Evolutionary conservation across 2,888 invertebrate genomes (phyloP).

Genomic region (Standfussiana lucernea): DNA sequence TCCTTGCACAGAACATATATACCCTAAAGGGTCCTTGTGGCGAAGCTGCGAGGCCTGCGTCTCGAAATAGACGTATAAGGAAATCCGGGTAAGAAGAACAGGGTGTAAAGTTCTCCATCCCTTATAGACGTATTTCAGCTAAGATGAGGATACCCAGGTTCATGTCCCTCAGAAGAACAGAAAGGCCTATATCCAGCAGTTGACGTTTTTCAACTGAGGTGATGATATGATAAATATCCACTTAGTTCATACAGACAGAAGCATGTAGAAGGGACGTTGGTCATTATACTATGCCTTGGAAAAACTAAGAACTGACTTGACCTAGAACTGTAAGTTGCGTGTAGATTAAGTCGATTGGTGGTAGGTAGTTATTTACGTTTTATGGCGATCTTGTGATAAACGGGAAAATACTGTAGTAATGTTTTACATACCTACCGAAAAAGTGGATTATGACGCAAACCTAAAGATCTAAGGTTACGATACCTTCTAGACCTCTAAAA

Average conservation of each 20-base stretch:
- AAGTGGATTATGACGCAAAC: background rate
- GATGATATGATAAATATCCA: too few species aligned
- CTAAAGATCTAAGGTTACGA: background rate
- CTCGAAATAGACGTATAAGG: too few species aligned
- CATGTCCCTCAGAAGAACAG: background rate
- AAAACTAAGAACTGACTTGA: conserved; percentile 11
- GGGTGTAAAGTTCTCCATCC: too few species aligned
- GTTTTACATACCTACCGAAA: background rate
- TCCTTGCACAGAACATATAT: too few species aligned
- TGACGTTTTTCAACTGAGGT: background rate
- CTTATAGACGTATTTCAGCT: background rate
- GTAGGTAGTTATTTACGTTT: conserved; percentile 13
- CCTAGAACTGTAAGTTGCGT: conserved; percentile 38
- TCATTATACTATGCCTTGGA: background rate
- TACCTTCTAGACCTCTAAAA: background rate
- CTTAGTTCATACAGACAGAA: background rate
- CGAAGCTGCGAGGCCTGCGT: background rate
- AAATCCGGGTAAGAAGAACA: too few species aligned
- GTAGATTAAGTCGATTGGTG: conserved; percentile 21
- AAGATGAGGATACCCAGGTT: background rate
- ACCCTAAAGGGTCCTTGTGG: too few species aligned
- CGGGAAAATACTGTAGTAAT: background rate
- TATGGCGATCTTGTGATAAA: conserved; percentile 40
- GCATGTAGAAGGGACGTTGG: background rate
- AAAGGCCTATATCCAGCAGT: background rate